Evolutionary conservation across 2,113 vertebrate genomes (phyloP), one percentile per base, ranked within the genome.

Genomic region (Cyanistes caeruleus): DNA sequence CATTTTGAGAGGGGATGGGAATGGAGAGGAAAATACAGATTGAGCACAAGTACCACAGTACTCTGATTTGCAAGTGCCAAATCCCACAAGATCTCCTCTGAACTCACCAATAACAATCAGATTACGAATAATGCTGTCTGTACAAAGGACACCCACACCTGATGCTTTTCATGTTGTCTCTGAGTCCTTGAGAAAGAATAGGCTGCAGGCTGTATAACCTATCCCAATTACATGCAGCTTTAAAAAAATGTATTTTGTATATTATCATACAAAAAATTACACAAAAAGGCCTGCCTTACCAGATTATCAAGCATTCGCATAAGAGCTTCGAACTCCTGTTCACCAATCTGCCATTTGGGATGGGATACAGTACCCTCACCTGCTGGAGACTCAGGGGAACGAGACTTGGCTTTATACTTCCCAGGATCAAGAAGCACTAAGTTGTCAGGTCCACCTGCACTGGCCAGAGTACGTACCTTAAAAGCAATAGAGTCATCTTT

Each of bases 231-330:
- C 23, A 72, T 2, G 20, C 28, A 95, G 77, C 17, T 95, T 72
- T 20, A 10, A 79, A 64, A 64, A 37, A 15, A 48, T 3, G 11
- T 17, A 30, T 65, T 86, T 84, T 14, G 58, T 33, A 49, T 3
- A 44, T 31, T 46, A 27, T 76, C 10, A 43, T 13, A 51, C 13
- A 43, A 76, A 87, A 78, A 69, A 43, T 15, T 6, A 79, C 19
- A 87, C 22, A 76, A 16, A 27, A 80, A 44, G 2, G 4, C 49
- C 98, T 98, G 7, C 62, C 98, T 98, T 98, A 99, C 99, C 99
- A 99, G 98, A 95, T 99, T 99, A 97, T 99, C 99, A 5, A 99
- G 98, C 99, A 99, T 99, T 97, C 99, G 97, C 99, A 99, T 99
- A 58, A 99, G 98, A 73, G 99, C 99, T 97, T 99, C 99, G 94